Evolutionary conservation across 2,888 invertebrate species (phyloP).

Genomic region (Epirrhoe alternata): DNA sequence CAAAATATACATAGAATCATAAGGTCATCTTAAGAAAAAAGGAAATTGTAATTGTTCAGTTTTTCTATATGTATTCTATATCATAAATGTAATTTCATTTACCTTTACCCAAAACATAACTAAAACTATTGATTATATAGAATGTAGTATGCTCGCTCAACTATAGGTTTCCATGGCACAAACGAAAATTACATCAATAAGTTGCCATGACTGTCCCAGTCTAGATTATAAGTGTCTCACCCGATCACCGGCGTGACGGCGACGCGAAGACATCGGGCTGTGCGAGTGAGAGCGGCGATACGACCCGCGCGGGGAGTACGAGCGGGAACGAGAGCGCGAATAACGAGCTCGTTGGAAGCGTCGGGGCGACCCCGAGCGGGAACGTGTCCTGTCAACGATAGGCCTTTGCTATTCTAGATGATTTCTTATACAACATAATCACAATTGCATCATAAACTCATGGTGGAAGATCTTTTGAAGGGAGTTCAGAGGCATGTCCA

Average conservation of each 20-base stretch:
- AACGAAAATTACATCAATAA: not conserved
- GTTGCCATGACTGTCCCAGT: not conserved
- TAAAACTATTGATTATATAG: no score
- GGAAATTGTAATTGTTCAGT: no score
- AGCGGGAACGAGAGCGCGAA: constrained; percentile 87
- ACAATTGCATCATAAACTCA: no score
- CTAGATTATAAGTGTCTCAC: constrained; percentile 64
- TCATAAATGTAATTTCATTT: no score
- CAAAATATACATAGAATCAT: not conserved
- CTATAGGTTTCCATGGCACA: not conserved
- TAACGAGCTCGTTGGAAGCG: constrained; percentile 83
- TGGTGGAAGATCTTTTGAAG: no score
- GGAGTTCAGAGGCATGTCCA: no score
- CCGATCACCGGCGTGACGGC: constrained; percentile 91
- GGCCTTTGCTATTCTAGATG: not conserved
- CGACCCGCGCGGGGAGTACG: constrained; percentile 86
- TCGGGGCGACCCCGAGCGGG: constrained; percentile 86
- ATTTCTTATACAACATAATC: not conserved
- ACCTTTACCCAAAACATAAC: no score
- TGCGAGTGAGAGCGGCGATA: constrained; percentile 88
- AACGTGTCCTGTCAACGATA: constrained; percentile 66
- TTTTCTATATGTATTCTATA: no score
- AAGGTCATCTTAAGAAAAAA: no score
- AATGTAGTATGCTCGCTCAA: not conserved
- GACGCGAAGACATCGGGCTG: constrained; percentile 93